Percentiles rank a stretch among this genome's conserved stretches.
Conservation (phyloP, 2,888 invertebrate species). For the Zeuzera pyrina region DNA sequence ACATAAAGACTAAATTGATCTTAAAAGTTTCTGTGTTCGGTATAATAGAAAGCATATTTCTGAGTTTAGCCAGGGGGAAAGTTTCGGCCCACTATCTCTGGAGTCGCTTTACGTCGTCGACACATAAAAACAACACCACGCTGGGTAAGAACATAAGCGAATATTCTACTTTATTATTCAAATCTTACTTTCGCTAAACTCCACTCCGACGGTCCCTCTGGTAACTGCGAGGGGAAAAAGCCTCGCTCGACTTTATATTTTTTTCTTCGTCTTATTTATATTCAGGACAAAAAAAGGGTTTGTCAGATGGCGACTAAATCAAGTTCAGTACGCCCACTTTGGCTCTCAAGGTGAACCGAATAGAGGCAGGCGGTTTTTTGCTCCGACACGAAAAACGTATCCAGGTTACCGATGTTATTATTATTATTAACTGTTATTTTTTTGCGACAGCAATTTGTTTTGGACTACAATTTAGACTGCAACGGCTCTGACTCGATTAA, state of each 20-base stretch:
- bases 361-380: slow-evolving; percentile 52
- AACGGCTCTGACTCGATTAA: slow-evolving; percentile 30
- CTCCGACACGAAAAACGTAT: slow-evolving; percentile 26
- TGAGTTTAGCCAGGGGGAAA: slow-evolving; percentile 25
- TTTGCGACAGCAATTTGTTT: slow-evolving; percentile 22
- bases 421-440: slow-evolving; percentile 27
- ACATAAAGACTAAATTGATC: slow-evolving; percentile 8
- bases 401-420: slow-evolving; percentile 36
- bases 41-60: slow-evolving; percentile 31
- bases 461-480: slow-evolving; percentile 4
- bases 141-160: slow-evolving; percentile 40
- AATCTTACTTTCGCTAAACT: slow-evolving; percentile 61
- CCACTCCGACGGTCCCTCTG: slow-evolving; percentile 38
- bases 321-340: slow-evolving; percentile 60
- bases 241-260: slow-evolving; percentile 45
- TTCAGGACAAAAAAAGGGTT: slow-evolving; percentile 69
- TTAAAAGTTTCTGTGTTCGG: slow-evolving; percentile 13
- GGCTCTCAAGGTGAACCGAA: slow-evolving; percentile 54
- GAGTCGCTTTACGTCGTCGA: slow-evolving; percentile 18
- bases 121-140: slow-evolving; percentile 42
- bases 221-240: slow-evolving; percentile 42
- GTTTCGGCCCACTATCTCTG: slow-evolving; percentile 33
- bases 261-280: slow-evolving; percentile 64
- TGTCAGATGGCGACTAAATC: slow-evolving; percentile 67
- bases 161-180: slow-evolving; percentile 58